Evolutionary conservation across 2,113 vertebrate species (phyloP).

Genomic region (Hyla sarda): DNA sequence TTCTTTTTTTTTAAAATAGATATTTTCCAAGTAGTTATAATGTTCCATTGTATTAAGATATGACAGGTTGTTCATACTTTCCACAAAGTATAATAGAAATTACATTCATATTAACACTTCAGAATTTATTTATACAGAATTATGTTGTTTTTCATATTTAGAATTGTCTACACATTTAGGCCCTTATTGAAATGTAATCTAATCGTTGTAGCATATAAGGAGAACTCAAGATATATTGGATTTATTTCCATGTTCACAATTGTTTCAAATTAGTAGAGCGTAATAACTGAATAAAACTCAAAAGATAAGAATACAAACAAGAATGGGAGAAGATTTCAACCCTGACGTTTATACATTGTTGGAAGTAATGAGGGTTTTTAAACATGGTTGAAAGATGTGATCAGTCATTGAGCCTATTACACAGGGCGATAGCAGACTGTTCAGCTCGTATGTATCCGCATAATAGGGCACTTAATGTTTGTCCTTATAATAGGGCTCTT

Average conservation of each 20-base stretch:
- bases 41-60: slow-evolving; percentile 34
- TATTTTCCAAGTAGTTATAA: slow-evolving; percentile 45
- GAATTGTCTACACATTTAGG: neutral
- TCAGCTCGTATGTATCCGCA: too few species aligned
- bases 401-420: too few species aligned
- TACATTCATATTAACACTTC: slow-evolving; percentile 24
- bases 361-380: too few species aligned
- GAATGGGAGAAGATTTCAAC: neutral
- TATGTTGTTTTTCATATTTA: slow-evolving; percentile 33
- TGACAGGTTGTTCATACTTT: slow-evolving; percentile 47
- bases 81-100: slow-evolving; percentile 34
- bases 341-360: neutral
- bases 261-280: slow-evolving; percentile 1
- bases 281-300: neutral
- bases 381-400: too few species aligned
- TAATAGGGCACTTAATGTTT: too few species aligned
- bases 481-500: too few species aligned
- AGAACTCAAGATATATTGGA: slow-evolving; percentile 14
- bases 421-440: too few species aligned
- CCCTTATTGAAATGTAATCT: neutral
- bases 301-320: slow-evolving; percentile 4
- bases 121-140: slow-evolving; percentile 24
- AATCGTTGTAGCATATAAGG: slow-evolving; percentile 23
- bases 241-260: neutral
- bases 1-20: slow-evolving; percentile 13